Base-by-base conservation (phyloP, 2,797 vertebrate genomes). In the Ciconia nigra region DNA sequence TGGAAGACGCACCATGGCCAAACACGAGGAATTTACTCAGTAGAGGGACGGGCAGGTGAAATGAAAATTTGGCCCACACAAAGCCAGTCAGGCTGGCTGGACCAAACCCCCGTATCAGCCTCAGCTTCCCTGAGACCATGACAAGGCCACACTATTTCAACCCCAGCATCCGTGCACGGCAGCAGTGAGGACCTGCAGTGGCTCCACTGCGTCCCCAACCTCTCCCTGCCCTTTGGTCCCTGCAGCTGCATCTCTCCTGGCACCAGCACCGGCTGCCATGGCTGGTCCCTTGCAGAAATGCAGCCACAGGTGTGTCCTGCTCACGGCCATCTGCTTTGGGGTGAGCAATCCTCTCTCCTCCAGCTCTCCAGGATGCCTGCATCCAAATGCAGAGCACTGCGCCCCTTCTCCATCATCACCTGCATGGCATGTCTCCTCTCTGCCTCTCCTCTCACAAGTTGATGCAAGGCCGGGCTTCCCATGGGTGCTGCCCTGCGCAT, bases 201-300 rank as follows among this genome's bases (percentile, higher is more conserved):
- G 19, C 41, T 54, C 39, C 1, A 1, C 13, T 41, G 18, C 1
- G 1, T 47, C n/a, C 61, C 10, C 55, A 69, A 0, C 6, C 25
- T 52, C 39, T 41, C 63, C 28, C 7, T 61, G 47, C n/a, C 39
- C 49, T 42, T 41, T 6, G 0, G 8, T 31, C 31, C 18, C 3
- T 9, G 46, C 59, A 51, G 58, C 28, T 37, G 28, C 46, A 18
- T 12, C 55, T 54, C 57, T 46, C 61, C 37, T 9, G 10, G 33
- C 28, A 5, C 35, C 1, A 5, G 35, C 42, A 47, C 31, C 1
- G 1, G 28, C 33, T n/a, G 15, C 28, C 2, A 2, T 21, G 19
- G 13, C 52, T 39, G 54, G 29, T 42, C 12, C 33, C 49, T 51
- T 37, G 49, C 54, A 51, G 59, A 59, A 71, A 26, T 8, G 17